phyloP scores from a whole-genome alignment of 2,888 invertebrate species.

The Synanthedon formicaeformis region DNA sequence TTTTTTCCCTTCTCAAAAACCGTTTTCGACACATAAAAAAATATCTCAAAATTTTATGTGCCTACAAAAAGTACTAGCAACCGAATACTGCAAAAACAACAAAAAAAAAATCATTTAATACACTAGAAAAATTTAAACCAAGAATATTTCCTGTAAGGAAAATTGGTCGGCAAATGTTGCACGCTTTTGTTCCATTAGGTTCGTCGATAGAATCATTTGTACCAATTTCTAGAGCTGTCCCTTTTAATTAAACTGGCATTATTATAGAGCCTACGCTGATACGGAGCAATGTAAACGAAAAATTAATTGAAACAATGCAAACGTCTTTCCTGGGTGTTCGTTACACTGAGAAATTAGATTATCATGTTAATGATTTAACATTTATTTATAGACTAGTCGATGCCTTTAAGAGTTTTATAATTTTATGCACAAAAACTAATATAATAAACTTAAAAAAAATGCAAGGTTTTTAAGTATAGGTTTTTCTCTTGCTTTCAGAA shows the following conservation, averaged over 20 bases:
- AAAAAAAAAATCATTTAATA: too few relatives aligned
- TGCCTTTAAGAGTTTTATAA: too few relatives aligned
- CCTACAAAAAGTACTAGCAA: too few relatives aligned
- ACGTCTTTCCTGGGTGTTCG: slow-evolving; percentile 3
- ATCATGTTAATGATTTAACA: neutral
- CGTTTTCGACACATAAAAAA: too few relatives aligned
- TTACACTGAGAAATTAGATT: neutral
- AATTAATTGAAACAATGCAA: slow-evolving; percentile 9
- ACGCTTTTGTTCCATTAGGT: neutral
- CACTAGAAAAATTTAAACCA: neutral
- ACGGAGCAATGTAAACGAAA: neutral
- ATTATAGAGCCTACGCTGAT: neutral
- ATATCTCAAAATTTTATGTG: too few relatives aligned
- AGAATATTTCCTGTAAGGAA: neutral
- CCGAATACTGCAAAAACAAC: too few relatives aligned
- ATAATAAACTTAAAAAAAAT: too few relatives aligned
- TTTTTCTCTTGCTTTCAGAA: too few relatives aligned
- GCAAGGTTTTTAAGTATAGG: too few relatives aligned
- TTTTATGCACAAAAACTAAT: too few relatives aligned
- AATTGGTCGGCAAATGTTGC: neutral
- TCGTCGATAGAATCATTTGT: neutral
- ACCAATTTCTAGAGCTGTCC: neutral
- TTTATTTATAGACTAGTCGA: too few relatives aligned
- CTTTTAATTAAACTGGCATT: slow-evolving; percentile 3
- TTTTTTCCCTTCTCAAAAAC: too few relatives aligned